phyloP scores from a whole-genome alignment of 2,888 invertebrate species.

The Gasteruption jaculator region DNA sequence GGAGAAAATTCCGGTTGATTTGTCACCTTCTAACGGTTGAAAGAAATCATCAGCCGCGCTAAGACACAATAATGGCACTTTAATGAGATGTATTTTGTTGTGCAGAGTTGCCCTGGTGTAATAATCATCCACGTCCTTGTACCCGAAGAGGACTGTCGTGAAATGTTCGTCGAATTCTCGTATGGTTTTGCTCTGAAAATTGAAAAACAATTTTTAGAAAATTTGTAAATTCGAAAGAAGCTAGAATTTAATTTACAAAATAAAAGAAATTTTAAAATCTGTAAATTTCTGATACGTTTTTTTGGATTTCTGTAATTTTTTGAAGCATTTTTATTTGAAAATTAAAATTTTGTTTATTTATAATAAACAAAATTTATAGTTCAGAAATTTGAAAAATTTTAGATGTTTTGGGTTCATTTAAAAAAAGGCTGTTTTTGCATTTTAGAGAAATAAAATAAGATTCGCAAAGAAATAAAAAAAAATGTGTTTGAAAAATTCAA shows the following conservation, averaged over 20 bases:
- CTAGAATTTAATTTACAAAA: neutral
- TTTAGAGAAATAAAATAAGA: no score
- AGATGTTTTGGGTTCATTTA: no score
- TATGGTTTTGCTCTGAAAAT: slow-evolving; percentile 59
- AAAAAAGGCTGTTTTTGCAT: no score
- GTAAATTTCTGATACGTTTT: no score
- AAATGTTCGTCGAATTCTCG: slow-evolving; percentile 78
- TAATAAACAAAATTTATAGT: no score
- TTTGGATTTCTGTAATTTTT: no score
- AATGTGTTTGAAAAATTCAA: no score
- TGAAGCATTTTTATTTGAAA: no score
- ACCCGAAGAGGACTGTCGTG: slow-evolving; percentile 77
- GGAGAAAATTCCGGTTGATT: no score
- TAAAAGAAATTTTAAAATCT: neutral
- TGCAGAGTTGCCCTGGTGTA: slow-evolving; percentile 67
- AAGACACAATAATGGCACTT: slow-evolving; percentile 71
- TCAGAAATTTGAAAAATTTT: no score
- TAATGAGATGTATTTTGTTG: slow-evolving; percentile 66
- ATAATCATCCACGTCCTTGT: slow-evolving; percentile 70
- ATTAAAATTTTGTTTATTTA: no score
- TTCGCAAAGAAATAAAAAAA: no score
- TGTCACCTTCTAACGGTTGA: slow-evolving; percentile 70
- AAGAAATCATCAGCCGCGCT: slow-evolving; percentile 85
- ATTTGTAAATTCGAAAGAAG: slow-evolving; percentile 1
- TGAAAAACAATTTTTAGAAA: slow-evolving; percentile 8